These are phyloP conservation scores for Beroe ovata DNA, from an alignment of 37 sponge, comb jelly and placozoan genomes.

Conservation along the genomic window DNA sequence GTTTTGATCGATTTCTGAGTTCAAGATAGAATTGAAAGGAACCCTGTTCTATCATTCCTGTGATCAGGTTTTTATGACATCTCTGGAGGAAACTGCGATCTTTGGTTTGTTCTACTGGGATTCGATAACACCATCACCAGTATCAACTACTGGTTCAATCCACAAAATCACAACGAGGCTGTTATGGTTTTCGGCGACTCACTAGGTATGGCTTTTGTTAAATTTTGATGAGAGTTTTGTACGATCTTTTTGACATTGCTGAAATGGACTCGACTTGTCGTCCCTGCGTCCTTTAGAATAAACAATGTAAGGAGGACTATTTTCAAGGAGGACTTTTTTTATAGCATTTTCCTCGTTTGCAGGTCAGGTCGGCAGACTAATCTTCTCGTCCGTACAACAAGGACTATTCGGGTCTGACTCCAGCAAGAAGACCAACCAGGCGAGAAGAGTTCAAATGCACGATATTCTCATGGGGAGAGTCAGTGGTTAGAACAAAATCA, in stretches of 20 bases:
- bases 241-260: too few relatives aligned
- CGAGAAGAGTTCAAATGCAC: not conserved
- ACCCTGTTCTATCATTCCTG: too few relatives aligned
- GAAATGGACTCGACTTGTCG: too few relatives aligned
- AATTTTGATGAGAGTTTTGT: too few relatives aligned
- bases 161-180: constrained; percentile 72
- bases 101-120: constrained; percentile 70
- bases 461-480: constrained; percentile 44
- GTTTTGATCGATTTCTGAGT: too few relatives aligned
- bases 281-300: too few relatives aligned
- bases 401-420: constrained; percentile 49
- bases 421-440: constrained; percentile 7
- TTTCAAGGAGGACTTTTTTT: too few relatives aligned
- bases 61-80: constrained; percentile 78
- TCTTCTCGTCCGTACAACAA: constrained; percentile 44
- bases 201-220: too few relatives aligned
- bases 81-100: constrained; percentile 75
- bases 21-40: not conserved
- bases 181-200: constrained; percentile 87
- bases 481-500: too few relatives aligned
- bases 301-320: too few relatives aligned
- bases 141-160: constrained; percentile 85
- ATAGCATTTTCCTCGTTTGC: too few relatives aligned
- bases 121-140: constrained; percentile 73
- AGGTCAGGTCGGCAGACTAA: constrained; percentile 45